Percentiles rank a stretch among this genome's conserved stretches.
phyloP scores from a whole-genome alignment of 1,140 invertebrate species.

The Delia radicum region DNA sequence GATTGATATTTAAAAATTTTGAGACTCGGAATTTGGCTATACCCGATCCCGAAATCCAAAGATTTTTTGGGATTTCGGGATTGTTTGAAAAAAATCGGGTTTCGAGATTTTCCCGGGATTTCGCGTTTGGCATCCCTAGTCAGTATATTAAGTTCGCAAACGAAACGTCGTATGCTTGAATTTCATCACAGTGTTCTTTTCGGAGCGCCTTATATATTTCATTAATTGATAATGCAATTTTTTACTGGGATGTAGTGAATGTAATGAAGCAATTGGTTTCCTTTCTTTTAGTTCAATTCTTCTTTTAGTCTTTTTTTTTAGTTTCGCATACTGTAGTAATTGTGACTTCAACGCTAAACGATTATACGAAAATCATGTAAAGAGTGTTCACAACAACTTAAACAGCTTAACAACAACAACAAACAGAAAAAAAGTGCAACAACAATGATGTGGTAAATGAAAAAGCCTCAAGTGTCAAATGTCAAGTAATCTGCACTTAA shows the following conservation, averaged over 20 bases:
- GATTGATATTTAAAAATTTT: too few species aligned
- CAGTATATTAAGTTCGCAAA: too few species aligned
- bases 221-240: too few species aligned
- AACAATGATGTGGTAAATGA: conserved; percentile 1
- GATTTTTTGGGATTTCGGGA: not conserved
- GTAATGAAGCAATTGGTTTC: not conserved
- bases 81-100: too few species aligned
- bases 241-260: too few species aligned
- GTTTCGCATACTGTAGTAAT: not conserved
- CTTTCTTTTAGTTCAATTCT: not conserved
- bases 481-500: conserved; percentile 22
- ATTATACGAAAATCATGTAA: not conserved
- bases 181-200: too few species aligned
- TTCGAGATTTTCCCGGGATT: too few species aligned
- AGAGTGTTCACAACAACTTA: not conserved
- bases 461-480: conserved; percentile 21
- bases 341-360: conserved; percentile 1
- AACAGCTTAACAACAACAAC: not conserved
- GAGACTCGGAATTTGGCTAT: too few species aligned
- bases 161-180: too few species aligned
- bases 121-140: too few species aligned
- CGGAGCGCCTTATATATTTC: too few species aligned
- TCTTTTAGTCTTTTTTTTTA: not conserved
- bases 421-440: not conserved
- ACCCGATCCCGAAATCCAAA: too few species aligned